A percentile compares a stretch with the other conserved stretches of the same genome.
These are phyloP conservation scores for Temnothorax unifasciatus DNA, from an alignment of 2,888 invertebrate species.

Conservation along the genomic window DNA sequence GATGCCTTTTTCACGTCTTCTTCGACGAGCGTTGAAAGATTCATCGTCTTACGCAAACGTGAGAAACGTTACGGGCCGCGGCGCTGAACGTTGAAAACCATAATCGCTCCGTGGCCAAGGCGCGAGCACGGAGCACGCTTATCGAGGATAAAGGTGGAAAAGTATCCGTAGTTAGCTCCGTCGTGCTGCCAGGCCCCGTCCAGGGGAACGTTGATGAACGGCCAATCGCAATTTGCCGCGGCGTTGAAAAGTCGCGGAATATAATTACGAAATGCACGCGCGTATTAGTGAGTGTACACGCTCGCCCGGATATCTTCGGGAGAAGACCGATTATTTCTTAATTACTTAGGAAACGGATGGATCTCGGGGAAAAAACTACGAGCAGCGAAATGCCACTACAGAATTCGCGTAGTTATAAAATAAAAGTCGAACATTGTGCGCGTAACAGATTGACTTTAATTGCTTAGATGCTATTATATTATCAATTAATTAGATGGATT, in stretches of 20 bases:
- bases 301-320: constrained; percentile 62
- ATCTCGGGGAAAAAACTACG: constrained; percentile 7
- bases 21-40: constrained; percentile 62
- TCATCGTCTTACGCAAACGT: constrained; percentile 47
- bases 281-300: constrained; percentile 36
- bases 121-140: constrained; percentile 51
- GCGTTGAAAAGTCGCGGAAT: constrained; percentile 64
- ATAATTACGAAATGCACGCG: constrained; percentile 70
- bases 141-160: constrained; percentile 58
- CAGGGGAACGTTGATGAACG: constrained; percentile 73
- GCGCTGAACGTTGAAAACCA: constrained; percentile 48
- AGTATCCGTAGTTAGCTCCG: constrained; percentile 38
- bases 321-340: constrained; percentile 69
- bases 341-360: constrained; percentile 63
- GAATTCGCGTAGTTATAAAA: neutral
- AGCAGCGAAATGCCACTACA: neutral
- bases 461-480: no score
- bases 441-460: neutral
- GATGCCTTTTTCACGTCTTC: constrained; percentile 66
- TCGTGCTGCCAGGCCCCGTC: constrained; percentile 40
- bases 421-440: neutral
- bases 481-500: no score
- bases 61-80: constrained; percentile 38
- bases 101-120: constrained; percentile 30
- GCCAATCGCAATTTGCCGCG: constrained; percentile 70